These are phyloP conservation scores for Brachionus calyciflorus DNA, from an alignment of 1,140 invertebrate species.

Conservation along the genomic window DNA sequence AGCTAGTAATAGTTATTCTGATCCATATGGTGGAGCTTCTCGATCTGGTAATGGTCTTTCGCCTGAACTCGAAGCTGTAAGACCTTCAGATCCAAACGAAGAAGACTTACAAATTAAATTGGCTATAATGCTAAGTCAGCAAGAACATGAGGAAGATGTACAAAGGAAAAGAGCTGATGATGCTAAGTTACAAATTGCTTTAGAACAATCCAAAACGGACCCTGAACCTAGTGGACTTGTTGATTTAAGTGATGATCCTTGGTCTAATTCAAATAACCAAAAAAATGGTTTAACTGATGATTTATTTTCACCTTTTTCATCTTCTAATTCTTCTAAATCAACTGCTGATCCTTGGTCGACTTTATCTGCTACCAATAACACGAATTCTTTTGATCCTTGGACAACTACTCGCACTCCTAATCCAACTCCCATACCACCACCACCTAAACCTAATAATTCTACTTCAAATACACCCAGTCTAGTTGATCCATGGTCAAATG, in stretches of 20 bases:
- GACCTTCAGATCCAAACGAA: constrained; percentile 23
- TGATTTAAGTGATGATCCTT: constrained; percentile 31
- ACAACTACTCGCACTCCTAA: not conserved
- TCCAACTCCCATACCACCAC: not conserved
- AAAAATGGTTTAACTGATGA: not conserved
- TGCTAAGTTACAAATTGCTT: constrained; percentile 24
- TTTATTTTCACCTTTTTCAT: not conserved
- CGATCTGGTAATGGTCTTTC: not conserved
- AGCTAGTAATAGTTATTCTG: not conserved
- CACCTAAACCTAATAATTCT: not conserved
- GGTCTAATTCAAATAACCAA: not conserved
- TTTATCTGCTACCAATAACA: not conserved
- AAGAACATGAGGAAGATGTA: constrained; percentile 45
- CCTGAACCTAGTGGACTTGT: not conserved
- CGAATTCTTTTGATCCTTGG: constrained; percentile 2
- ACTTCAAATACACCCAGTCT: not conserved
- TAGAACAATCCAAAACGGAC: constrained; percentile 38
- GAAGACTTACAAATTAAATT: constrained; percentile 41
- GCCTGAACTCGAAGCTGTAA: constrained; percentile 12
- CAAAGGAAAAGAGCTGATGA: constrained; percentile 20
- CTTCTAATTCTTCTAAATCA: not conserved
- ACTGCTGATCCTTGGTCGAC: not conserved
- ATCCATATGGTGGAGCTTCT: constrained; percentile 7
- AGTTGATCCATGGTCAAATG: not conserved
- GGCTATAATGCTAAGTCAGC: constrained; percentile 31